Evolutionary conservation across 2,888 invertebrate species (phyloP).

Genomic region (Synergus laeviventris): DNA sequence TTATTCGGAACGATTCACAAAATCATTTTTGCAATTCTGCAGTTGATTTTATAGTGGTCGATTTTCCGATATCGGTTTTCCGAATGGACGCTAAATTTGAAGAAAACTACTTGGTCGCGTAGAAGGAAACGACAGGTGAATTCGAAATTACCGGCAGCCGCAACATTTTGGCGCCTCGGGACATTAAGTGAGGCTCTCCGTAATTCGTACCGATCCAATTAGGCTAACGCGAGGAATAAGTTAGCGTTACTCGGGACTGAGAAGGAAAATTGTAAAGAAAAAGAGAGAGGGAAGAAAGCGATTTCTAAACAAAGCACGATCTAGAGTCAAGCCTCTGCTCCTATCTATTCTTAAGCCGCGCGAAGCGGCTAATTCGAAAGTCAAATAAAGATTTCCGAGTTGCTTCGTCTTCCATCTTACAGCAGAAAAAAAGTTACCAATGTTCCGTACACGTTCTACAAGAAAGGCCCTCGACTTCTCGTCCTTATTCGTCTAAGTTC

Average conservation of each 20-base stretch:
- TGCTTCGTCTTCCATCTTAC: constrained; percentile 40
- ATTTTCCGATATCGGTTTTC: not conserved
- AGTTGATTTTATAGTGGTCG: not conserved
- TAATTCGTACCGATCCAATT: constrained; percentile 70
- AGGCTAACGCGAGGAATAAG: constrained; percentile 67
- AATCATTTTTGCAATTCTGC: not conserved
- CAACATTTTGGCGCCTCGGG: constrained; percentile 40
- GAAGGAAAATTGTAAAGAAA: constrained; percentile 53
- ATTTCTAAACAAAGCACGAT: constrained; percentile 71
- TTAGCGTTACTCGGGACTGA: constrained; percentile 58
- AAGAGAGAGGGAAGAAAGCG: constrained; percentile 44
- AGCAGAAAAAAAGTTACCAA: constrained; percentile 37
- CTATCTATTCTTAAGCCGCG: constrained; percentile 68
- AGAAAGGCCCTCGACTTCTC: not conserved
- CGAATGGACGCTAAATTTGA: constrained; percentile 24
- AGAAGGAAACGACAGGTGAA: constrained; percentile 30
- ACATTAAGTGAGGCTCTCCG: constrained; percentile 58
- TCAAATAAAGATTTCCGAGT: constrained; percentile 66
- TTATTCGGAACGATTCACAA: too few species aligned
- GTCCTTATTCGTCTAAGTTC: not conserved
- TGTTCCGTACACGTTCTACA: not conserved
- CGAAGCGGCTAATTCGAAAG: constrained; percentile 68
- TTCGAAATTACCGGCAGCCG: constrained; percentile 35
- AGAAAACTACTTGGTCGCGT: constrained; percentile 28
- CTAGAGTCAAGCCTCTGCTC: constrained; percentile 54